Conservation (phyloP, 2,797 vertebrate species). For the Phataginus tricuspis region DNA sequence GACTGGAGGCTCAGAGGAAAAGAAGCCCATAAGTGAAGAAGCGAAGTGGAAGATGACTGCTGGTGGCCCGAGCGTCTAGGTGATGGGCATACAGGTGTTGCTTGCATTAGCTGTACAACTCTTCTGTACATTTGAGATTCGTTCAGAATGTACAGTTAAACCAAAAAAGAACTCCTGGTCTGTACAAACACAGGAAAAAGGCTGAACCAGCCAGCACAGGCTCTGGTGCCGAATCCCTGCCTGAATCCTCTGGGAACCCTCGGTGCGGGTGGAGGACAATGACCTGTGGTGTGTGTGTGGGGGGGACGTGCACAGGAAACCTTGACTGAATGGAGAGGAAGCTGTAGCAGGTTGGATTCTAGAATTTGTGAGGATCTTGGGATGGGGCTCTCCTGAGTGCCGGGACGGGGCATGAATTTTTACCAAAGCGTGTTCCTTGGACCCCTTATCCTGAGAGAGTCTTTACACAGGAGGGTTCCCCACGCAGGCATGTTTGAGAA, state of each 20-base stretch:
- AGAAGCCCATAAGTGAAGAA: fast-evolving
- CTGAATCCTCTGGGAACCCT: neutral
- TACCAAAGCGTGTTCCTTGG: neutral
- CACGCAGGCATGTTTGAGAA: neutral
- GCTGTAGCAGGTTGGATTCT: fast-evolving
- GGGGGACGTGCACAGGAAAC: too few relatives aligned
- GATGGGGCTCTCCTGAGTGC: neutral
- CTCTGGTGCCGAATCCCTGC: fast-evolving
- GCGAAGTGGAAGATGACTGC: neutral
- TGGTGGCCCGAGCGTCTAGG: neutral
- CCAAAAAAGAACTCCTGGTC: neutral
- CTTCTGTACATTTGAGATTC: neutral
- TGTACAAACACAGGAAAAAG: neutral
- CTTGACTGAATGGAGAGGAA: fast-evolving
- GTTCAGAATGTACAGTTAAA: neutral
- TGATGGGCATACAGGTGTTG: fast-evolving
- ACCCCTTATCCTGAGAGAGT: too few relatives aligned
- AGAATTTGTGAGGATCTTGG: neutral
- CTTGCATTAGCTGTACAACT: neutral
- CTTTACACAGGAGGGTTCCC: neutral
- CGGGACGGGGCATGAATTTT: fast-evolving
- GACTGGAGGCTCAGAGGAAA: neutral
- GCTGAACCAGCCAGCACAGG: fast-evolving
- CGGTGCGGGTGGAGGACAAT: fast-evolving
- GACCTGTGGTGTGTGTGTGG: neutral